A percentile compares a stretch with the other conserved stretches of the same genome.
These are phyloP conservation scores for Caradrina clavipalpis DNA, from an alignment of 2,888 invertebrate genomes.

Conservation along the genomic window DNA sequence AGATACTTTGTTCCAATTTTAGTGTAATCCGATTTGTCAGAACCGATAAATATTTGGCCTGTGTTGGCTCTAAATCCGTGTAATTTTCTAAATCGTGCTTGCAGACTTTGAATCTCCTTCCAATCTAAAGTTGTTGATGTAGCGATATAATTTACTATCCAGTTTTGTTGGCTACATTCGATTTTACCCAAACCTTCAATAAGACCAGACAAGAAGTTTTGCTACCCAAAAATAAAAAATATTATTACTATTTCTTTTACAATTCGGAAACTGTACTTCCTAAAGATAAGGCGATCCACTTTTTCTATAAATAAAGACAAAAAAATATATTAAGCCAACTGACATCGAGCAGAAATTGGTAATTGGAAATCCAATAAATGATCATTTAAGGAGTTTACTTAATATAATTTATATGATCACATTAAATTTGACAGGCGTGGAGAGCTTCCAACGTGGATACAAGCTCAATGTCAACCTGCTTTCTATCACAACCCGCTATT, in stretches of 20 bases:
- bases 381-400: background rate
- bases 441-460: constrained; percentile 33
- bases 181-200: background rate
- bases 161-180: too few species aligned
- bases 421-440: constrained; percentile 30
- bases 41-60: constrained; percentile 14
- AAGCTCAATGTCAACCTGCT: constrained; percentile 51
- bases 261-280: constrained; percentile 16
- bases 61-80: constrained; percentile 7
- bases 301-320: constrained; percentile 4
- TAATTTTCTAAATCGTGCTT: constrained; percentile 13
- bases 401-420: constrained; percentile 26
- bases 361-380: constrained; percentile 15
- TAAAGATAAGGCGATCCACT: constrained; percentile 20
- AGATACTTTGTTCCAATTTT: constrained; percentile 52
- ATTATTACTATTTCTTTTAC: background rate
- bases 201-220: background rate
- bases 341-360: background rate
- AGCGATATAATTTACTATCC: too few species aligned
- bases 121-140: background rate
- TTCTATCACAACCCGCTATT: constrained; percentile 29
- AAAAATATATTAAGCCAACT: background rate
- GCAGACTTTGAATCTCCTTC: background rate
- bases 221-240: background rate
- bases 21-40: constrained; percentile 24